Conservation (phyloP, 1,140 invertebrate species). For the Apis dorsata region DNA sequence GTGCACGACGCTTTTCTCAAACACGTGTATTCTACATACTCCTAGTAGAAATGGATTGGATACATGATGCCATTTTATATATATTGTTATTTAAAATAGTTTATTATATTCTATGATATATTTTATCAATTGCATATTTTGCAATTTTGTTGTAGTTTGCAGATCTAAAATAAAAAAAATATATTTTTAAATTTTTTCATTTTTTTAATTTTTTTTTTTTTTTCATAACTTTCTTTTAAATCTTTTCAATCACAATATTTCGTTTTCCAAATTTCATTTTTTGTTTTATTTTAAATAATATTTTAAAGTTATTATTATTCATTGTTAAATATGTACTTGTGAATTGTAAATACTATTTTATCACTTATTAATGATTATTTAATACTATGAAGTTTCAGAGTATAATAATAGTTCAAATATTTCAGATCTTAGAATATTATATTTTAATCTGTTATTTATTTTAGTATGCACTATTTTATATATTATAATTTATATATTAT, state of each 20-base stretch:
- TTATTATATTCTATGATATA: not conserved
- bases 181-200: not conserved
- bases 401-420: not conserved
- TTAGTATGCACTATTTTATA: not conserved
- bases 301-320: not conserved
- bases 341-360: not conserved
- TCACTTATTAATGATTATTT: not conserved
- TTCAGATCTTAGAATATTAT: not conserved
- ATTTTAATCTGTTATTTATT: not conserved
- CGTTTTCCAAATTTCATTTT: not conserved
- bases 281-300: not conserved
- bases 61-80: constrained; percentile 69
- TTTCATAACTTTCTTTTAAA: not conserved
- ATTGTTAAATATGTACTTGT: not conserved
- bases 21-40: constrained; percentile 60
- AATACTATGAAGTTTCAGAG: not conserved
- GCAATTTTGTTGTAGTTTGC: not conserved
- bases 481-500: not conserved
- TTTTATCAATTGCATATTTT: not conserved
- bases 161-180: not conserved
- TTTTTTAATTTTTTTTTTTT: not conserved
- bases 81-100: constrained; percentile 50
- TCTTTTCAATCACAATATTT: not conserved
- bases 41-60: constrained; percentile 48
- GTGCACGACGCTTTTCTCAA: constrained; percentile 36